phyloP scores from a whole-genome alignment of 64 coral and sea anemone genomes.

The Trachythela sp. region DNA sequence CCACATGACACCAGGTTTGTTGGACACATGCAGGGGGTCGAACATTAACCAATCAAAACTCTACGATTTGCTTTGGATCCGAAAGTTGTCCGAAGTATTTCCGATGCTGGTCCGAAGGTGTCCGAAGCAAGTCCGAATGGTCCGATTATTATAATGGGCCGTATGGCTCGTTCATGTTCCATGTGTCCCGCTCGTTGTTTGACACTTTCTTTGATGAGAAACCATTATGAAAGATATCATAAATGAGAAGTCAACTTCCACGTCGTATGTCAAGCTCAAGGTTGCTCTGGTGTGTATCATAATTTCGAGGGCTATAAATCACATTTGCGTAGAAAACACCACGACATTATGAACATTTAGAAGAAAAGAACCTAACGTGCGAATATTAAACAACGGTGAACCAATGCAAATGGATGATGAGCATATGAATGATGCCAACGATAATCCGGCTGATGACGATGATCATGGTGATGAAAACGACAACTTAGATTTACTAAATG shows the following conservation, averaged over 20 bases:
- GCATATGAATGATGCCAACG: neutral
- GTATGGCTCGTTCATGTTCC: too few species aligned
- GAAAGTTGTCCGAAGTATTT: too few species aligned
- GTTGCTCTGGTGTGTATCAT: neutral
- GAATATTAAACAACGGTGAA: neutral
- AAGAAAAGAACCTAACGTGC: neutral
- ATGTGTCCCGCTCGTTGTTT: neutral
- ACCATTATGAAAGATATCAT: neutral
- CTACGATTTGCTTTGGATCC: too few species aligned
- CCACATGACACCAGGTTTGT: too few species aligned
- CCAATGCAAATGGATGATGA: neutral
- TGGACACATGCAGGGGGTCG: too few species aligned
- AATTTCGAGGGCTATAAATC: constrained; percentile 12
- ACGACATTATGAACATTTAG: neutral
- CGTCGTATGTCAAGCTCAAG: constrained; percentile 1
- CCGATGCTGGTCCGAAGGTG: too few species aligned
- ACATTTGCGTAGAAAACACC: too few species aligned
- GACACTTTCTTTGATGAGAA: neutral
- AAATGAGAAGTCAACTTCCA: neutral
- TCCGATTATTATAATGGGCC: too few species aligned
- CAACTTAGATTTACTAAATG: neutral
- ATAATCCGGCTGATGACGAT: neutral
- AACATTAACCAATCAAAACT: too few species aligned
- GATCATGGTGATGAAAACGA: neutral
- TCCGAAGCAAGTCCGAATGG: too few species aligned